These are phyloP conservation scores for Zoanthus solanderi DNA, from an alignment of 92 coral and sea anemone species.

Conservation along the genomic window DNA sequence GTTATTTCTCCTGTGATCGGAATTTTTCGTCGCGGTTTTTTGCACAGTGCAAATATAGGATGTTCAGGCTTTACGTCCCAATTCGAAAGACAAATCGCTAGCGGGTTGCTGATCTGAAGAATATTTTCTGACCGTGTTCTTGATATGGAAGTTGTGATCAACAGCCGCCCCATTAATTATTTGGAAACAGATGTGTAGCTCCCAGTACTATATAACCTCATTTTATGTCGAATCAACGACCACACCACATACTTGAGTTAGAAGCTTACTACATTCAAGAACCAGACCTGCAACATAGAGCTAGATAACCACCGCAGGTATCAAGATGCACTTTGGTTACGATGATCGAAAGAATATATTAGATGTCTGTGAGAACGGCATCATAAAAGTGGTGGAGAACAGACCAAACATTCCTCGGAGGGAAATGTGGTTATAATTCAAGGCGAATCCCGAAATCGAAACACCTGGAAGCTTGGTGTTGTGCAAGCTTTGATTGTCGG, in stretches of 20 bases:
- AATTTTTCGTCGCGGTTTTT: no score
- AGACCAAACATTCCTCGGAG: neutral
- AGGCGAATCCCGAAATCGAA: neutral
- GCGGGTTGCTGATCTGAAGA: constrained; percentile 4
- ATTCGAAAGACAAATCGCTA: neutral
- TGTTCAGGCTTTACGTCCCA: no score
- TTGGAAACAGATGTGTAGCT: constrained; percentile 39
- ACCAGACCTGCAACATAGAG: neutral
- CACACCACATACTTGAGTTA: neutral
- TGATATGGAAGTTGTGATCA: constrained; percentile 17
- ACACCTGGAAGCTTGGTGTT: neutral
- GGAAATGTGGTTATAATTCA: neutral
- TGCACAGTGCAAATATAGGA: no score
- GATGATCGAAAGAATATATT: neutral
- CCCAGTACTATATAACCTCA: constrained; percentile 31
- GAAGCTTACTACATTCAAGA: neutral
- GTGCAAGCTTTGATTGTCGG: neutral
- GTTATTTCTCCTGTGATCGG: no score
- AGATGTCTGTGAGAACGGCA: neutral
- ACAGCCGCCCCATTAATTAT: constrained; percentile 35
- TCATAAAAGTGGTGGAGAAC: neutral
- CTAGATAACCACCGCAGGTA: neutral
- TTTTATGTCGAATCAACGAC: constrained; percentile 42
- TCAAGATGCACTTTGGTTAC: neutral
- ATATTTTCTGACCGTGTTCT: constrained; percentile 2